Conservation (phyloP, 2,113 vertebrate genomes). For the Redunca redunca region DNA sequence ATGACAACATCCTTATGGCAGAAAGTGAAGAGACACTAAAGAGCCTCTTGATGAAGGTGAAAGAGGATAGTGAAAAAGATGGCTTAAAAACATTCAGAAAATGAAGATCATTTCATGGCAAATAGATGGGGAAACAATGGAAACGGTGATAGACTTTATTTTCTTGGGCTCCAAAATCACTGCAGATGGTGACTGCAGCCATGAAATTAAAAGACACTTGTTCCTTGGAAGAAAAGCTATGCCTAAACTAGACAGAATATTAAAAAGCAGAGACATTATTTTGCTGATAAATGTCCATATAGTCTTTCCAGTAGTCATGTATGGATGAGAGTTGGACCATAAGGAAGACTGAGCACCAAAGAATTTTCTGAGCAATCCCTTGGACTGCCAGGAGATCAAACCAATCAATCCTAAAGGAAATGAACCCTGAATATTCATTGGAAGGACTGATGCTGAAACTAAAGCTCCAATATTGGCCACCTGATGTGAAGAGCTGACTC, state of each 20-base stretch:
- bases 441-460: neutral
- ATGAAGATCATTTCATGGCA: neutral
- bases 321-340: neutral
- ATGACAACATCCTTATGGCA: neutral
- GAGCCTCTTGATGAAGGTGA: neutral
- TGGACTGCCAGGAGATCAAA: neutral
- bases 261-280: neutral
- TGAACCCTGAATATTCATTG: neutral
- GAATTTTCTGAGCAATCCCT: neutral
- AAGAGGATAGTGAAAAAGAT: neutral
- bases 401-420: neutral
- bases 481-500: rapidly evolving
- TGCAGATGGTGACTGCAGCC: neutral
- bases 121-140: neutral
- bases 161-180: neutral
- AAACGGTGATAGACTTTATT: neutral
- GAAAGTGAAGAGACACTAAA: neutral
- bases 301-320: neutral
- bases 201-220: neutral
- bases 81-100: neutral
- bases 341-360: neutral
- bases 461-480: neutral
- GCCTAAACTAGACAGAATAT: neutral
- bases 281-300: neutral
- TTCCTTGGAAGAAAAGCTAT: neutral